phyloP scores from a whole-genome alignment of 2,888 invertebrate species.

The Xylocampa areola region DNA sequence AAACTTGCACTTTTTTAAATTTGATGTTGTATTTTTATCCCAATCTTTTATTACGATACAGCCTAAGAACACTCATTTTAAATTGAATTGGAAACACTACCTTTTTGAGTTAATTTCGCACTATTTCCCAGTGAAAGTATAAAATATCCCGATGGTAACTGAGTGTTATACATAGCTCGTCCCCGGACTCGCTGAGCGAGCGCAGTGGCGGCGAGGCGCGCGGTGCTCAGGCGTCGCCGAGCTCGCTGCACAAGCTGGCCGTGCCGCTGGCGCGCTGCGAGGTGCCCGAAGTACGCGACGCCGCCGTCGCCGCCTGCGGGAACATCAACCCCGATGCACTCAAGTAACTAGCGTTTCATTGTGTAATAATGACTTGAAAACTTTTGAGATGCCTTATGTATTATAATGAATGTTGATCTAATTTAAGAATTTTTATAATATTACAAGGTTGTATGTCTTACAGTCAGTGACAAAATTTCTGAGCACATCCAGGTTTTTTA shows the following conservation, averaged over 20 bases:
- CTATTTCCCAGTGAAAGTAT: no score
- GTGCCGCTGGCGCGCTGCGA: slow-evolving; percentile 98
- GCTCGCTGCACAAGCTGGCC: slow-evolving; percentile 97
- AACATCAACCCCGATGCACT: slow-evolving; percentile 98
- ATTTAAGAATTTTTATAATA: no score
- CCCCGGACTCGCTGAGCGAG: slow-evolving; percentile 97
- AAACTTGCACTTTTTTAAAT: neutral
- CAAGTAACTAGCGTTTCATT: slow-evolving; percentile 90
- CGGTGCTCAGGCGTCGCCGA: slow-evolving; percentile 93
- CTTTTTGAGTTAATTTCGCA: no score
- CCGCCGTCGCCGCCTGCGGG: slow-evolving; percentile 97
- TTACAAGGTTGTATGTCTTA: no score
- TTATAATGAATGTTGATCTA: no score
- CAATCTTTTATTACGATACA: no score
- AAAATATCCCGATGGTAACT: neutral
- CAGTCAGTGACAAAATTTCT: no score
- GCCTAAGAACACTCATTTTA: no score
- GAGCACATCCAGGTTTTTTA: no score
- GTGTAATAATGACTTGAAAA: no score
- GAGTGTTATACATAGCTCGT: slow-evolving; percentile 91
- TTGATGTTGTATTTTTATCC: neutral
- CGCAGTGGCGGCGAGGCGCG: slow-evolving; percentile 94
- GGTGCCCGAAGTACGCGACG: slow-evolving; percentile 97
- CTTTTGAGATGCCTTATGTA: no score
- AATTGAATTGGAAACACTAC: no score